These are phyloP conservation scores for Catagonus wagneri DNA, from an alignment of 2,113 vertebrate genomes.

Conservation along the genomic window DNA sequence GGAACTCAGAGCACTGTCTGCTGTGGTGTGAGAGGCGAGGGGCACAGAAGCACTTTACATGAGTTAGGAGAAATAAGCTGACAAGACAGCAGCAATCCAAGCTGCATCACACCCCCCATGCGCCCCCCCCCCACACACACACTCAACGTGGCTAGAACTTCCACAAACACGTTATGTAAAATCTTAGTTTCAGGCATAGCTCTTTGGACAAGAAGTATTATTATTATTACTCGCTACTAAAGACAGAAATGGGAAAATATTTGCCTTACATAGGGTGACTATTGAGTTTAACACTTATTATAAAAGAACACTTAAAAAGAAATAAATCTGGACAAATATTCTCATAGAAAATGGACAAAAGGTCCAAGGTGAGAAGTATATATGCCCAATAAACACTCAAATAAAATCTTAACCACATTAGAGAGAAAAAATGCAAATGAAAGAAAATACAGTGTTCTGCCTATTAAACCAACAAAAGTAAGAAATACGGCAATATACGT, in stretches of 20 bases:
- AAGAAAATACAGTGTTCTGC: not conserved
- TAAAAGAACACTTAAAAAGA: not conserved
- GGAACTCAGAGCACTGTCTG: not conserved
- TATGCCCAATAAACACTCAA: not conserved
- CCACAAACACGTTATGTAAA: not conserved
- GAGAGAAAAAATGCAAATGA: not conserved
- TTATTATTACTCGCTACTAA: not conserved
- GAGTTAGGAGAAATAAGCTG: too few species aligned
- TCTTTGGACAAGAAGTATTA: not conserved
- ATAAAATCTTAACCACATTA: not conserved
- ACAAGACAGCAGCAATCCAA: not conserved
- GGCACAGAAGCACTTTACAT: not conserved
- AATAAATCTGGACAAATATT: not conserved
- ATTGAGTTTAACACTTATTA: not conserved
- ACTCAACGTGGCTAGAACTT: not conserved
- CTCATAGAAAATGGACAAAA: not conserved
- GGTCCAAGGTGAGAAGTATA: not conserved
- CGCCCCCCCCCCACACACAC: too few species aligned
- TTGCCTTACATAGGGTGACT: too few species aligned
- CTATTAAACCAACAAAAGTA: not conserved
- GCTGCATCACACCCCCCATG: too few species aligned
- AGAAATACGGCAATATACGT: not conserved
- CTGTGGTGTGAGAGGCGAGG: not conserved
- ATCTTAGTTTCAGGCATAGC: not conserved
- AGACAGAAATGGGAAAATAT: not conserved